A percentile compares a stretch with the other conserved stretches of the same genome.
phyloP scores from a whole-genome alignment of 1,140 invertebrate species.

The Dufourea novaeangliae region DNA sequence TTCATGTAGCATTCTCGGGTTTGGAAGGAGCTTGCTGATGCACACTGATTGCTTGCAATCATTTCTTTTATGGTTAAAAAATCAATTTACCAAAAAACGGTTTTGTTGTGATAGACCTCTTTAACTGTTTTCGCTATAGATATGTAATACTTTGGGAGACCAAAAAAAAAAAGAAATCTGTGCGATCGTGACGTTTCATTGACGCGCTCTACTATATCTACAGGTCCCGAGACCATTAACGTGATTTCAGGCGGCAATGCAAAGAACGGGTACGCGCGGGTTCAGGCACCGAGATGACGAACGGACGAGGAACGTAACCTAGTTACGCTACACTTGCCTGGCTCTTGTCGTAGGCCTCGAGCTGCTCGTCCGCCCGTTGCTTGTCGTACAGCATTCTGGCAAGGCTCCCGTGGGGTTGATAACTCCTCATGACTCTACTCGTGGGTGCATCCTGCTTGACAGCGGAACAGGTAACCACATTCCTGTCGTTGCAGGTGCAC shows the following conservation, averaged over 20 bases:
- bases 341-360: conserved; percentile 85
- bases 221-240: conserved; percentile 25
- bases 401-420: conserved; percentile 84
- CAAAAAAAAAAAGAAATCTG: not conserved
- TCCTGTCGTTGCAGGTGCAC: conserved; percentile 65
- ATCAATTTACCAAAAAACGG: too few species aligned
- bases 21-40: too few species aligned
- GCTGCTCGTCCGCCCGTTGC: conserved; percentile 85
- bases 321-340: conserved; percentile 82
- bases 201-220: not conserved
- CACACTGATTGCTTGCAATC: too few species aligned
- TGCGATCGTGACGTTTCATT: not conserved
- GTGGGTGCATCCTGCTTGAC: conserved; percentile 28
- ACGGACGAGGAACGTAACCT: conserved; percentile 43
- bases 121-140: not conserved
- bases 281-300: not conserved
- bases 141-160: not conserved
- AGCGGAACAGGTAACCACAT: conserved; percentile 29
- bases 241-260: conserved; percentile 51
- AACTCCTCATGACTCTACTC: conserved; percentile 62
- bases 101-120: too few species aligned
- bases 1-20: not conserved
- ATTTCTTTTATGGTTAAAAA: not conserved
- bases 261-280: conserved; percentile 35
- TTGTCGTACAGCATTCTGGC: conserved; percentile 87